Conservation (phyloP, 1,140 invertebrate species). For the Vanessa atalanta region DNA sequence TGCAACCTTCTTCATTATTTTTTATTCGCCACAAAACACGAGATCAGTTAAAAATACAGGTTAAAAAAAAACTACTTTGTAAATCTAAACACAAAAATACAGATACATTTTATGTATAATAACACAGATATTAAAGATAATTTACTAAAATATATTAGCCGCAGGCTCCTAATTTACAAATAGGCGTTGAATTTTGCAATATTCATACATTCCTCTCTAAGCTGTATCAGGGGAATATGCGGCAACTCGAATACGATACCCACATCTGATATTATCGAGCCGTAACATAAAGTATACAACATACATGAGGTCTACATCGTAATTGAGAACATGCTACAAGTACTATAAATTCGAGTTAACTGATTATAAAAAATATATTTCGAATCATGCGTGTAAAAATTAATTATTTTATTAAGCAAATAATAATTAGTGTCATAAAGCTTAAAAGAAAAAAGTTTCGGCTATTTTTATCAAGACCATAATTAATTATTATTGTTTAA, state of each 20-base stretch:
- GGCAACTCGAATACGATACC: slow-evolving; percentile 21
- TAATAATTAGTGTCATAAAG: too few relatives aligned
- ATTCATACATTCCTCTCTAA: slow-evolving; percentile 25
- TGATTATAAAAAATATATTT: too few relatives aligned
- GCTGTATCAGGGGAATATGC: slow-evolving; percentile 26
- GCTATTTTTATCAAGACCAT: too few relatives aligned
- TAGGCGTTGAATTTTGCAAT: slow-evolving; percentile 24
- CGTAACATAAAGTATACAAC: slow-evolving; percentile 10
- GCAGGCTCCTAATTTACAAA: slow-evolving; percentile 8
- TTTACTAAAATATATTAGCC: slow-evolving; percentile 20
- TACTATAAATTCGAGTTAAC: background rate
- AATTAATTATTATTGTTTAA: too few relatives aligned
- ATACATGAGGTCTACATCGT: background rate
- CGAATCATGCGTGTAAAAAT: too few relatives aligned
- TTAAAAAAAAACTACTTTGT: background rate
- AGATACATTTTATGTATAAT: too few relatives aligned
- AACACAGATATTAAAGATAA: background rate
- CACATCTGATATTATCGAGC: slow-evolving; percentile 7
- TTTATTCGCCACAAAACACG: too few relatives aligned
- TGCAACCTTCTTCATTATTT: too few relatives aligned
- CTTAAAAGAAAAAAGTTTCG: too few relatives aligned
- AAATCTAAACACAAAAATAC: too few relatives aligned
- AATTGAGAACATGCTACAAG: background rate
- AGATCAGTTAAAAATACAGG: too few relatives aligned
- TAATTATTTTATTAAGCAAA: too few relatives aligned